Evolutionary conservation across 2,888 invertebrate species (phyloP).

Genomic region (Diaphora mendica): DNA sequence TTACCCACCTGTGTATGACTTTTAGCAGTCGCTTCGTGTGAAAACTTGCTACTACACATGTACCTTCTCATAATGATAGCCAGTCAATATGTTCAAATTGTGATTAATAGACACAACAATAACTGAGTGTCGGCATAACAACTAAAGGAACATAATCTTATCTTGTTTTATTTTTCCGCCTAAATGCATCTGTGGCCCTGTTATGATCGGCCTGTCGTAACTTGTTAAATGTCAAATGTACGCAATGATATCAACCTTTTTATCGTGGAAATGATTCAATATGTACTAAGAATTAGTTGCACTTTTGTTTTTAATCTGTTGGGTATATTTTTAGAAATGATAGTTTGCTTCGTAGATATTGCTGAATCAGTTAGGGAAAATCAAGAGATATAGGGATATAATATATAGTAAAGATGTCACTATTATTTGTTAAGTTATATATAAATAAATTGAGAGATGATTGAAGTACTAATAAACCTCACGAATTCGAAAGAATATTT

Average conservation of each 20-base stretch:
- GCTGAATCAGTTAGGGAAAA: conserved; percentile 8
- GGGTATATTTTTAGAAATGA: conserved; percentile 13
- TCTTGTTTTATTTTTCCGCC: conserved; percentile 56
- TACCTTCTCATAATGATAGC: conserved; percentile 64
- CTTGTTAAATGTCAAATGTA: conserved; percentile 56
- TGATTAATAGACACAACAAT: conserved; percentile 71
- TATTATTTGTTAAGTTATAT: background rate
- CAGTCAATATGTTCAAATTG: conserved; percentile 82
- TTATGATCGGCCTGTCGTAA: conserved; percentile 53
- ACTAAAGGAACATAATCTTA: conserved; percentile 47
- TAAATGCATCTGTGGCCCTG: conserved; percentile 54
- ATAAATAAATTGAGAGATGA: background rate
- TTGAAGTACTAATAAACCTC: background rate
- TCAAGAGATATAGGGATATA: background rate
- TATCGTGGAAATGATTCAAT: conserved; percentile 9
- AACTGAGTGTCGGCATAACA: conserved; percentile 55
- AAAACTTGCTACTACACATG: conserved; percentile 70
- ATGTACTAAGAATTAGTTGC: conserved; percentile 5
- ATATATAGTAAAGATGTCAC: background rate
- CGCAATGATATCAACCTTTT: conserved; percentile 14
- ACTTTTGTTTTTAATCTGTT: conserved; percentile 7
- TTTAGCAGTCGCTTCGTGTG: conserved; percentile 68
- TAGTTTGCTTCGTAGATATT: background rate
- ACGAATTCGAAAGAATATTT: too few species aligned
- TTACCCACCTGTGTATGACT: conserved; percentile 59